A percentile compares a stretch with the other conserved stretches of the same genome.
phyloP scores from a whole-genome alignment of 1,140 invertebrate genomes.

The Proctacanthus coquilletti region DNA sequence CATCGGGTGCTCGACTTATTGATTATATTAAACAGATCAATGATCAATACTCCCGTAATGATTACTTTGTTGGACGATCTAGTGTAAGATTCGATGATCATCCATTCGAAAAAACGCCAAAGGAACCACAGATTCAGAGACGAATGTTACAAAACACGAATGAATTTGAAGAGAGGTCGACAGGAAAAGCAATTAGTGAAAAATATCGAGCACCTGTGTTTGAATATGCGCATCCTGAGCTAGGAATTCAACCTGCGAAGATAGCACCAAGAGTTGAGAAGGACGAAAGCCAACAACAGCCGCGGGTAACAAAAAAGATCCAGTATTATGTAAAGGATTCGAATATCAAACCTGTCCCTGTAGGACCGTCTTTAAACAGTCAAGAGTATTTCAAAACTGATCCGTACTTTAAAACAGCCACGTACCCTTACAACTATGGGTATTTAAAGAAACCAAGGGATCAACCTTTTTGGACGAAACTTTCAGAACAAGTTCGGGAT shows the following conservation, averaged over 20 bases:
- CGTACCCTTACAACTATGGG: conserved; percentile 36
- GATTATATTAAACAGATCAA: conserved; percentile 49
- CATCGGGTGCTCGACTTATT: conserved; percentile 37
- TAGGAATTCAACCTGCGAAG: conserved; percentile 57
- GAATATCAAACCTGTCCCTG: conserved; percentile 26
- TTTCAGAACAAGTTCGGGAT: conserved; percentile 53
- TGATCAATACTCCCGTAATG: conserved; percentile 38
- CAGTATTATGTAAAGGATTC: conserved; percentile 28
- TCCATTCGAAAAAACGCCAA: conserved; percentile 22
- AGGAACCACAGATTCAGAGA: conserved; percentile 39
- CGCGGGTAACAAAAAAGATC: conserved; percentile 28
- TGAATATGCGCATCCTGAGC: conserved; percentile 61
- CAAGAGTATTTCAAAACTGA: conserved; percentile 35
- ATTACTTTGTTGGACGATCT: conserved; percentile 34
- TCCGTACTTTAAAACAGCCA: conserved; percentile 33
- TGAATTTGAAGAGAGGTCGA: conserved; percentile 30
- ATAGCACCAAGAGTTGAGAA: conserved; percentile 31
- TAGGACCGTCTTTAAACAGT: conserved; percentile 22
- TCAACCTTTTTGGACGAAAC: conserved; percentile 51
- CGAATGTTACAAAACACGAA: conserved; percentile 45
- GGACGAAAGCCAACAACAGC: conserved; percentile 13
- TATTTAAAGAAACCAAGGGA: conserved; percentile 35
- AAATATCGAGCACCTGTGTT: conserved; percentile 53
- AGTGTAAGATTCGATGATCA: background rate
- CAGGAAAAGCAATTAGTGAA: conserved; percentile 35